phyloP scores from a whole-genome alignment of 1,140 invertebrate genomes.

The Ladona fulva region DNA sequence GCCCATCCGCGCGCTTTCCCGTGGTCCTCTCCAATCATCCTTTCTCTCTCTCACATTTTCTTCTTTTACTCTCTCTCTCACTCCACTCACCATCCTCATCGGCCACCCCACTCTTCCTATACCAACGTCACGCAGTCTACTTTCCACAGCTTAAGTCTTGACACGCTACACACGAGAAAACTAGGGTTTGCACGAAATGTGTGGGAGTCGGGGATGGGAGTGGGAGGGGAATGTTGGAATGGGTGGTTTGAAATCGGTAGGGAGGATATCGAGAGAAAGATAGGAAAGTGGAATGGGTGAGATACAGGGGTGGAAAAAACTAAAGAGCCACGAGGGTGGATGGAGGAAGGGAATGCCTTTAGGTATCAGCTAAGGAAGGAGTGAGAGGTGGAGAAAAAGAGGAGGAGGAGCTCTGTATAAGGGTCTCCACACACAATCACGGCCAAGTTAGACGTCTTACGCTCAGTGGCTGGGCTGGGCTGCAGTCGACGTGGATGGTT shows the following conservation, averaged over 20 bases:
- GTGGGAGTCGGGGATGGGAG: background rate
- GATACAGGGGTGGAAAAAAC: background rate
- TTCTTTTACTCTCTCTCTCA: background rate
- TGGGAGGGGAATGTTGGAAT: background rate
- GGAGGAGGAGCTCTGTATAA: constrained; percentile 9
- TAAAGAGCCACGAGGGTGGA: constrained; percentile 12
- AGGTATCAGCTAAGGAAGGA: background rate
- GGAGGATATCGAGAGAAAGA: constrained; percentile 14
- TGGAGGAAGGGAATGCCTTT: background rate
- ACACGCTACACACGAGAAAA: background rate
- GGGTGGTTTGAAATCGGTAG: background rate
- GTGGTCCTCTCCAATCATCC: background rate
- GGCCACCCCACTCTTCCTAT: background rate
- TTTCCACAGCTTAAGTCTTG: background rate
- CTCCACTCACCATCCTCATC: background rate
- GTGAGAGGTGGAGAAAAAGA: constrained; percentile 11
- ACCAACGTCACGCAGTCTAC: constrained; percentile 6
- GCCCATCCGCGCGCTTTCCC: background rate
- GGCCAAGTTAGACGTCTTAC: background rate
- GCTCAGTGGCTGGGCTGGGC: background rate
- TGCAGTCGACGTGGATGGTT: background rate
- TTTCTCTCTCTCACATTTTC: background rate
- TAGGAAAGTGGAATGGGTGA: background rate
- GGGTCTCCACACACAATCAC: constrained; percentile 1
- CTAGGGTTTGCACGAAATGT: background rate